Evolutionary conservation across 1,140 invertebrate genomes (phyloP).

Genomic region (Trachymyrmex septentrionalis): DNA sequence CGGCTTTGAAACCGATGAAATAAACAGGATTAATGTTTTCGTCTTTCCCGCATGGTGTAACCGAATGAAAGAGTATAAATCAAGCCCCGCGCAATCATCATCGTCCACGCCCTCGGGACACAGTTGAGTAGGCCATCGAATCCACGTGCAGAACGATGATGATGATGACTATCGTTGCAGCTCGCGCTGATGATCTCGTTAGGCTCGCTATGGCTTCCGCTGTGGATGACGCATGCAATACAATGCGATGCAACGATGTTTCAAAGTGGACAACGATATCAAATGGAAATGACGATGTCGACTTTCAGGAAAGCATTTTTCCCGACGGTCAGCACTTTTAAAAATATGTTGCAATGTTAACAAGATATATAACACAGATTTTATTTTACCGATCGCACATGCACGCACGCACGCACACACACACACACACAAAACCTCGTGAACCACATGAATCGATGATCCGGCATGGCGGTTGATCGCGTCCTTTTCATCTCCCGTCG

Average conservation of each 20-base stretch:
- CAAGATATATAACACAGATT: neutral
- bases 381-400: neutral
- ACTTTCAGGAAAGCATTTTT: neutral
- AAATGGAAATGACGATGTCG: neutral
- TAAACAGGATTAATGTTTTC: slow-evolving; percentile 49
- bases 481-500: slow-evolving; percentile 14
- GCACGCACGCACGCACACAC: too few species aligned
- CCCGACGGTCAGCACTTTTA: neutral
- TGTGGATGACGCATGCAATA: slow-evolving; percentile 31
- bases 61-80: slow-evolving; percentile 62
- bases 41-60: slow-evolving; percentile 18
- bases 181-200: slow-evolving; percentile 68
- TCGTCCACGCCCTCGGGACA: slow-evolving; percentile 34
- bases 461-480: slow-evolving; percentile 7
- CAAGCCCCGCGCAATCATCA: slow-evolving; percentile 48
- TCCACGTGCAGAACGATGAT: slow-evolving; percentile 65
- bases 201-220: slow-evolving; percentile 9
- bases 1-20: slow-evolving; percentile 46
- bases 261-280: slow-evolving; percentile 11
- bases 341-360: neutral
- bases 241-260: slow-evolving; percentile 8
- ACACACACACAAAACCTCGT: too few species aligned
- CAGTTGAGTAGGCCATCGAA: slow-evolving; percentile 43
- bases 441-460: slow-evolving; percentile 29
- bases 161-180: slow-evolving; percentile 82